These are phyloP conservation scores for Manis pentadactyla DNA, from an alignment of 2,797 vertebrate species.

Conservation along the genomic window DNA sequence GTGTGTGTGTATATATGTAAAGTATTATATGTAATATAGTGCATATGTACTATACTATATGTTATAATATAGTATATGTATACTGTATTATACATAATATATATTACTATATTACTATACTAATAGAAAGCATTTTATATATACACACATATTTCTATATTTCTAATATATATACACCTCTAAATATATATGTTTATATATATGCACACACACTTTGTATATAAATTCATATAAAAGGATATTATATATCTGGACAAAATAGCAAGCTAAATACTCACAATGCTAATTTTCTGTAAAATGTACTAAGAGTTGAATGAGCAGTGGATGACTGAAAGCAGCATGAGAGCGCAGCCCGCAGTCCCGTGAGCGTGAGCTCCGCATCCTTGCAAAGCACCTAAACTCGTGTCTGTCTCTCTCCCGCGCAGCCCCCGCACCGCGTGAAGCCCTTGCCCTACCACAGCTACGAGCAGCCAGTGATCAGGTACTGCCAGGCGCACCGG, in stretches of 20 bases:
- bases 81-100: no score
- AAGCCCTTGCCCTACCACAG: constrained; percentile 94
- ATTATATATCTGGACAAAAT: background rate
- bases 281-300: background rate
- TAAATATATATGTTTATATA: background rate
- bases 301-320: background rate
- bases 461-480: constrained; percentile 93
- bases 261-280: background rate
- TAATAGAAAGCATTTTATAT: no score
- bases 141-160: no score
- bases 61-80: no score
- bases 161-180: background rate
- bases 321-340: background rate
- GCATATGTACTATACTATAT: no score
- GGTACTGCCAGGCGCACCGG: constrained; percentile 96
- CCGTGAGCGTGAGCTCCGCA: background rate
- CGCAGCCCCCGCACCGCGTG: constrained; percentile 93
- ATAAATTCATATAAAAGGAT: background rate
- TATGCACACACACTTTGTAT: background rate
- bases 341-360: background rate
- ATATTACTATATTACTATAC: no score
- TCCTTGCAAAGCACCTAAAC: no score
- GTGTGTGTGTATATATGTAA: no score
- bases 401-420: constrained; percentile 4
- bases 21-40: no score